Evolutionary conservation across 2,888 invertebrate genomes (phyloP).

Genomic region (Athalia cordata): DNA sequence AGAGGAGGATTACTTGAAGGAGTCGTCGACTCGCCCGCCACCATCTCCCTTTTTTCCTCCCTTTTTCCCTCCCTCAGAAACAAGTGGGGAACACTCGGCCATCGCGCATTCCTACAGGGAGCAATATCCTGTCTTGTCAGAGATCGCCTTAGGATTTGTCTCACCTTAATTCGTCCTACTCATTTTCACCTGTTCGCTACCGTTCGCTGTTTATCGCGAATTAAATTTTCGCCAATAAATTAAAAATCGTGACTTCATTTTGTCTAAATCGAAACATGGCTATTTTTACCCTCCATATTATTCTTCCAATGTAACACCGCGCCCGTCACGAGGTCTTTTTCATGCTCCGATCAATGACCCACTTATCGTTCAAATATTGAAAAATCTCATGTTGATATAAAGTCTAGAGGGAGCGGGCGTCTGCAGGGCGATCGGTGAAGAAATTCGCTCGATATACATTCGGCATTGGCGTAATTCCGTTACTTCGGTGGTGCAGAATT

Average conservation of each 20-base stretch:
- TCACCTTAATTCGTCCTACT: conserved; percentile 5
- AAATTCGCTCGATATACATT: neutral
- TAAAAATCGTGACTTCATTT: too few species aligned
- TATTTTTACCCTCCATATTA: neutral
- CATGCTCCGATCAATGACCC: neutral
- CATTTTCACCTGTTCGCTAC: neutral
- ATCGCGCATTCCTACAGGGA: conserved; percentile 26
- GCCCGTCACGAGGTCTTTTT: neutral
- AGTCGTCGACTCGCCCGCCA: conserved; percentile 19
- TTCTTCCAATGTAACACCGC: neutral
- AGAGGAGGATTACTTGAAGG: neutral
- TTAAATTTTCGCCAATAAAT: too few species aligned
- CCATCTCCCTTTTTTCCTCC: neutral
- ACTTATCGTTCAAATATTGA: neutral
- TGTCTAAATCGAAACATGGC: neutral
- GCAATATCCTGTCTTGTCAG: conserved; percentile 11
- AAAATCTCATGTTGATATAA: too few species aligned
- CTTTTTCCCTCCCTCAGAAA: neutral
- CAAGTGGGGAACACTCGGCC: conserved; percentile 15
- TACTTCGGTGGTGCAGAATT: conserved; percentile 10
- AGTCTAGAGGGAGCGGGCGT: too few species aligned
- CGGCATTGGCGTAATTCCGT: neutral
- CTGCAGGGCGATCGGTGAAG: too few species aligned
- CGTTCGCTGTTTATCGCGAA: too few species aligned
- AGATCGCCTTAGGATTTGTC: neutral